These are phyloP conservation scores for Esperia sulphurella DNA, from an alignment of 2,888 invertebrate genomes.

Conservation along the genomic window DNA sequence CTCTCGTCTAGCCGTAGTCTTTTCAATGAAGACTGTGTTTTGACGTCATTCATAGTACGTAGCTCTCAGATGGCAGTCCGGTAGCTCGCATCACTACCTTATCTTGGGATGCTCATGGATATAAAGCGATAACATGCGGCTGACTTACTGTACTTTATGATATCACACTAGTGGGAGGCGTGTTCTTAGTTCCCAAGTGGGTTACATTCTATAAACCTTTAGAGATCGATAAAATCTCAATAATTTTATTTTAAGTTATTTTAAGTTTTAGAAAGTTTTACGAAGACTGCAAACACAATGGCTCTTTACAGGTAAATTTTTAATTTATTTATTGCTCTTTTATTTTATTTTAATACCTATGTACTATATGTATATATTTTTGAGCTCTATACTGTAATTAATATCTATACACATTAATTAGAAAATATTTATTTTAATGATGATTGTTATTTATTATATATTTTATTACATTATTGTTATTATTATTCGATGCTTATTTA, in stretches of 20 bases:
- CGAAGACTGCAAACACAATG: conserved; percentile 45
- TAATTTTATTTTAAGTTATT: conserved; percentile 31
- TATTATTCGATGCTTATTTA: no score
- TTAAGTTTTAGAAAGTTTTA: conserved; percentile 30
- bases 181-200: conserved; percentile 48
- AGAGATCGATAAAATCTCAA: conserved; percentile 33
- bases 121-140: conserved; percentile 64
- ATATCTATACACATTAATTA: no score
- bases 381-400: no score
- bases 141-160: conserved; percentile 60
- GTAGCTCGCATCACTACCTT: conserved; percentile 67
- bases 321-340: not conserved
- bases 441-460: no score
- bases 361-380: no score
- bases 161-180: conserved; percentile 67
- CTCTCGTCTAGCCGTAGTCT: conserved; percentile 61
- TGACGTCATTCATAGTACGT: conserved; percentile 79
- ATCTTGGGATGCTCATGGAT: conserved; percentile 60
- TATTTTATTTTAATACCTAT: no score
- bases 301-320: conserved; percentile 62
- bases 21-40: conserved; percentile 51
- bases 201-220: conserved; percentile 40
- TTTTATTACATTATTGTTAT: no score
- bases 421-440: no score
- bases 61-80: conserved; percentile 74